phyloP scores from a whole-genome alignment of 2,888 invertebrate species.

The Spodoptera littoralis region DNA sequence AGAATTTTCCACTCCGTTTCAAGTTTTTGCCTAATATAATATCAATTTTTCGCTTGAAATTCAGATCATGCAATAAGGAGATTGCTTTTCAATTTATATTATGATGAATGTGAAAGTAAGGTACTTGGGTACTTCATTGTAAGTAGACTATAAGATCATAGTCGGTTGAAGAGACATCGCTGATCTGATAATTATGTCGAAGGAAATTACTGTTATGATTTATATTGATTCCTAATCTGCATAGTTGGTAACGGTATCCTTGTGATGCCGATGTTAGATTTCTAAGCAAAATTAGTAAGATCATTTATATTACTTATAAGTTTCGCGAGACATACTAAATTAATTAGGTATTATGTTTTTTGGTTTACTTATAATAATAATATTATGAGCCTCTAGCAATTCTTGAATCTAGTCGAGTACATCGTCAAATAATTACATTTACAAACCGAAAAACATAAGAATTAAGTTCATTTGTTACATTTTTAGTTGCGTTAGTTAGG shows the following conservation, averaged over 20 bases:
- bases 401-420: no score
- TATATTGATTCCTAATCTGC: slow-evolving; percentile 26
- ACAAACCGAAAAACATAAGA: no score
- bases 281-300: neutral
- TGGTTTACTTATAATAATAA: no score
- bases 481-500: neutral
- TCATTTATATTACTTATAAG: no score
- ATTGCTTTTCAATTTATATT: slow-evolving; percentile 16
- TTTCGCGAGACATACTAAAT: no score
- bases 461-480: no score
- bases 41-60: slow-evolving; percentile 8
- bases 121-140: slow-evolving; percentile 2
- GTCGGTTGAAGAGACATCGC: slow-evolving; percentile 5
- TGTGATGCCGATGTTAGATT: slow-evolving; percentile 7
- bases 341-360: no score
- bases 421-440: no score
- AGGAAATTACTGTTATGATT: slow-evolving; percentile 24
- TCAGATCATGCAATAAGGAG: slow-evolving; percentile 19
- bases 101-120: slow-evolving; percentile 31
- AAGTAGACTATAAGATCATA: neutral
- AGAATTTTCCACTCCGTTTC: slow-evolving; percentile 35
- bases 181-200: slow-evolving; percentile 17
- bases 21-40: slow-evolving; percentile 31
- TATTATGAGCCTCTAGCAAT: no score
- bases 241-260: slow-evolving; percentile 10